These are phyloP conservation scores for Octonoba sinensis DNA, from an alignment of 2,888 invertebrate species.

Conservation along the genomic window DNA sequence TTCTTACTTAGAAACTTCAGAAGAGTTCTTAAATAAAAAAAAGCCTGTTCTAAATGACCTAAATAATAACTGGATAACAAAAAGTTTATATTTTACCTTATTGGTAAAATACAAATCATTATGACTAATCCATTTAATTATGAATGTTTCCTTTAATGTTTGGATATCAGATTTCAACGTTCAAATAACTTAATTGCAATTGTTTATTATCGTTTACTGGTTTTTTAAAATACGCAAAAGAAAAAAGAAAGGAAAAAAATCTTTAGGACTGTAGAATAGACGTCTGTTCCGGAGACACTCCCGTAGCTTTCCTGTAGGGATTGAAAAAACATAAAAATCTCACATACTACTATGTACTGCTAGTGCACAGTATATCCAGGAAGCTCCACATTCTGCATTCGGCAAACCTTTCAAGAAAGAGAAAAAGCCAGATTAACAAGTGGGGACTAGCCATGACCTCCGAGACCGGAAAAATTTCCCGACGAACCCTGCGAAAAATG, in stretches of 20 bases:
- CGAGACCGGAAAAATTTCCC: not conserved
- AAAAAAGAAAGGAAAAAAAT: too few species aligned
- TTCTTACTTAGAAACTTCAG: too few species aligned
- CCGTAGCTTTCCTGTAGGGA: constrained; percentile 35
- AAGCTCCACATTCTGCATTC: constrained; percentile 14
- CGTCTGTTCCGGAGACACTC: too few species aligned
- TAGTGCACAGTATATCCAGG: constrained; percentile 25
- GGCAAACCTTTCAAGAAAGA: constrained; percentile 60
- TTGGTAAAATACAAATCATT: not conserved
- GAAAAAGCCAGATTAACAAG: constrained; percentile 49
- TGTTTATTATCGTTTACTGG: too few species aligned
- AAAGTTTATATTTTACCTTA: too few species aligned
- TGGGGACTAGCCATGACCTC: constrained; percentile 39
- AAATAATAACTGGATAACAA: too few species aligned
- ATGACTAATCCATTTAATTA: not conserved
- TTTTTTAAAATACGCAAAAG: too few species aligned
- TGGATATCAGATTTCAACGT: not conserved
- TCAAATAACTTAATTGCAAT: not conserved
- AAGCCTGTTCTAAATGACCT: too few species aligned
- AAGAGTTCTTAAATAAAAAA: too few species aligned
- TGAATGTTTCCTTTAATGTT: not conserved
- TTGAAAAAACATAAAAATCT: constrained; percentile 53
- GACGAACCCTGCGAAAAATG: too few species aligned
- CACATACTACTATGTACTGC: constrained; percentile 48
- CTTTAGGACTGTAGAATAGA: too few species aligned